A percentile compares a stretch with the other conserved stretches of the same genome.
These are phyloP conservation scores for Sander lucioperca DNA, from an alignment of 2,113 vertebrate genomes.

Conservation along the genomic window DNA sequence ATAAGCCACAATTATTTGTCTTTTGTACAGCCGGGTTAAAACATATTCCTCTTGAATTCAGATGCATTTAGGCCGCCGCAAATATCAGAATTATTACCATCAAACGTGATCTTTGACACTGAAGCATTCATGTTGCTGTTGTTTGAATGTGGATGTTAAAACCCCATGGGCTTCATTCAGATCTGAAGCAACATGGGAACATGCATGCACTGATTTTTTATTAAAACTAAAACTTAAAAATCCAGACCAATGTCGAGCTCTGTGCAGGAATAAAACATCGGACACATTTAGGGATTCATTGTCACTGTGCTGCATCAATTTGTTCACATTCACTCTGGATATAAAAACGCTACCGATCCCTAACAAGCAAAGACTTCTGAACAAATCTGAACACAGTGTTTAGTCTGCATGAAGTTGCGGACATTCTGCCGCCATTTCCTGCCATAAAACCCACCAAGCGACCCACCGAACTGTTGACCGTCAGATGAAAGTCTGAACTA, in stretches of 20 bases:
- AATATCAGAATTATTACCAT: neutral
- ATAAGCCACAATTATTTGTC: no score
- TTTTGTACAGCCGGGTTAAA: neutral
- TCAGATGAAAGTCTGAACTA: neutral
- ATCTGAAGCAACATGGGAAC: neutral
- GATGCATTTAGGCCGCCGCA: neutral
- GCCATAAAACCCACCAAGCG: neutral
- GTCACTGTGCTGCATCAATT: neutral
- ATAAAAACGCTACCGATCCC: slow-evolving; percentile 1
- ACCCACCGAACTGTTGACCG: neutral
- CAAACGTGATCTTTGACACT: neutral
- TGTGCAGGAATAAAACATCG: neutral
- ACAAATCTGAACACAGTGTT: slow-evolving; percentile 17
- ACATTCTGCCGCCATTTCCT: neutral
- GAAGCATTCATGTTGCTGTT: neutral
- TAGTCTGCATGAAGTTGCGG: slow-evolving; percentile 4
- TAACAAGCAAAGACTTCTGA: neutral
- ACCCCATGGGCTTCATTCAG: neutral
- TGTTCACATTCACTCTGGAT: slow-evolving; percentile 20
- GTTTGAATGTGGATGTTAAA: neutral
- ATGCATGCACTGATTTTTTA: neutral
- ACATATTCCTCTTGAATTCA: neutral
- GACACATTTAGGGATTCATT: neutral
- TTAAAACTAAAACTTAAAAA: neutral
- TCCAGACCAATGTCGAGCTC: neutral